Base-by-base conservation (phyloP, 2,888 invertebrate genomes). In the Drosophila macrospina region DNA sequence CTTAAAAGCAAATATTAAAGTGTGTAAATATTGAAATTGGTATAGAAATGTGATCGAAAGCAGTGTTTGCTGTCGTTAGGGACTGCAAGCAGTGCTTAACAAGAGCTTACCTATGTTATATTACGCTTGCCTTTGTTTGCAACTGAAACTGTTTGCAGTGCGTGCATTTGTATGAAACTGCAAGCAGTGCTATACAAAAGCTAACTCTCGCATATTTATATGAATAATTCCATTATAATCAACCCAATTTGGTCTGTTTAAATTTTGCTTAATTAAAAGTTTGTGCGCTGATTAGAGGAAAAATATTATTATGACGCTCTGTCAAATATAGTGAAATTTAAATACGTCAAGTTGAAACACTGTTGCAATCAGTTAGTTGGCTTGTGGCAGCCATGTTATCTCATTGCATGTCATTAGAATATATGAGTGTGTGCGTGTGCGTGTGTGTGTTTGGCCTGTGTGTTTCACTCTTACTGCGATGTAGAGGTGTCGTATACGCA, bases 401-500 rank as follows among this genome's bases (percentile, higher is more conserved):
- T 32, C 1, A 10, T 57, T 45, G 55, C 50, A 65, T 45, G 32
- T 62, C 47, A 54, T 63, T 36, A 54, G n/a, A 28, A 32, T n/a
- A 24, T 32, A 7, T 36, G 11, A 24, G 30, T 28, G 26, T n/a
- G 16, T 13, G 32, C n/a, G 47, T 16, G 11, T 32, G 45, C 15
- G 37, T 37, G 37, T 37, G 8, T 39, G 16, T 20, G 20, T 20
- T 20, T 20, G 7, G 28, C 5, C 28, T 41, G 41, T 41, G 11
- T 41, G n/a, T 42, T 2, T 42, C 24, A 2, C 6, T 5, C 11
- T 30, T 42, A n/a, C 20, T 64, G 45, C 37, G 20, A 16, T 42
- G 57, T 44, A n/a, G 20, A 56, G 36, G 55, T 69, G 63, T 50
- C 70, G 63, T 63, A 77, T 75, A 68, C 64, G 69, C 64, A 65